Conservation (phyloP, 2,113 vertebrate species). For the Perognathus longimembris region DNA sequence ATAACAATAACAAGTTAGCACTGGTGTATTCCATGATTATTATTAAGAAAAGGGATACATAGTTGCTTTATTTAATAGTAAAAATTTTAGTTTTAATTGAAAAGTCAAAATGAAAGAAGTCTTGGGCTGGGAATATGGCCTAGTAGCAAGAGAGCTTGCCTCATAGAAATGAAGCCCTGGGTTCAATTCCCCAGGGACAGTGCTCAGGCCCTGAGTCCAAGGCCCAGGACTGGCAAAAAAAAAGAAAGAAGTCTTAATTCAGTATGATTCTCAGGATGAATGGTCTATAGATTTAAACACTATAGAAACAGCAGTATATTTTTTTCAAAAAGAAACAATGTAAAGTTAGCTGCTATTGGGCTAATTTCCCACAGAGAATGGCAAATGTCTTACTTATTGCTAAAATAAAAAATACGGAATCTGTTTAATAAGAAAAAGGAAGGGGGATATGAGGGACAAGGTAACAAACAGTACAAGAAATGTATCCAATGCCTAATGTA, state of each 20-base stretch:
- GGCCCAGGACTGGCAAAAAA: too few relatives aligned
- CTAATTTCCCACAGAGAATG: neutral
- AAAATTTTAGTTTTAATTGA: neutral
- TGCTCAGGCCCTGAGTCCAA: too few relatives aligned
- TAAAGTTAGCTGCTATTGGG: neutral
- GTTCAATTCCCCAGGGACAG: too few relatives aligned
- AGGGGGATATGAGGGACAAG: too few relatives aligned
- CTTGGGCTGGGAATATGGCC: too few relatives aligned
- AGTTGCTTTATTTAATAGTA: slow-evolving; percentile 14
- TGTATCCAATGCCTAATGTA: too few relatives aligned
- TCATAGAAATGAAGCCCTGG: too few relatives aligned
- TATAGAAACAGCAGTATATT: neutral
- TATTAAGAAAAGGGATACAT: neutral
- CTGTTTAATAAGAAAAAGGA: neutral
- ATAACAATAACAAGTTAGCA: neutral
- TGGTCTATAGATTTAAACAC: slow-evolving; percentile 31
- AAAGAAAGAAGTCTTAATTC: slow-evolving; percentile 47
- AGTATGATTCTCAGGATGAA: neutral
- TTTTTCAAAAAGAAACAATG: neutral
- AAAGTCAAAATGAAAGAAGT: slow-evolving; percentile 44
- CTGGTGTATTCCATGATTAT: neutral
- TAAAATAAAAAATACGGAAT: slow-evolving; percentile 38
- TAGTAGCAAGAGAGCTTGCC: too few relatives aligned
- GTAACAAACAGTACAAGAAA: too few relatives aligned
- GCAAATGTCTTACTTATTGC: slow-evolving; percentile 1